Base-by-base conservation (phyloP, 2,888 invertebrate genomes). In the Aethes cnicana region DNA sequence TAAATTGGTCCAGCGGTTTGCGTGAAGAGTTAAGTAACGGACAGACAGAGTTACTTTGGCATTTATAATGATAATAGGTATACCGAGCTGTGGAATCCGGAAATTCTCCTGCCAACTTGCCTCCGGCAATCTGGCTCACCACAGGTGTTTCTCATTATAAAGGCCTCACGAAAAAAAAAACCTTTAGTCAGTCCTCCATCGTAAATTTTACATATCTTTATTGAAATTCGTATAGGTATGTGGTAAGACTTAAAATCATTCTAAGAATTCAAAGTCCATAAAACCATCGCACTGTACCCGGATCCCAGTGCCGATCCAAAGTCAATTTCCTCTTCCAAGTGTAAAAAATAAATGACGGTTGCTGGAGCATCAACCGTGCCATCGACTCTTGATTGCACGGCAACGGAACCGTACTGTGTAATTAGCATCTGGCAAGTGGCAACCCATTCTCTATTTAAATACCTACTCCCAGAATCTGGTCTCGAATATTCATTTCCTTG, bases 251-350 rank as follows among this genome's bases (percentile, higher is more conserved):
- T n/a, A n/a, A n/a, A n/a, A n/a, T n/a, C 30, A 8, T 44, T 36
- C 43, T 37, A 7, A 37, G 33, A 49, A 25, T 8, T 21, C 25
- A 12, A 26, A 16, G 43, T 33, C 33, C 35, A 4, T 46, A 8
- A 35, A 46, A 46, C 26, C 46, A 68, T 65, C 60, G 64, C 48
- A 62, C 63, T 61, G 59, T 56, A 62, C 69, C 69, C 73, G 69
- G 68, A 70, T 67, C 62, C n/a, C 64, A 62, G 53, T 64, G 66
- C 68, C 64, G 69, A 77, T 68, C 73, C 74, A 67, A 69, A 68
- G 67, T 64, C 76, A 75, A 81, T 81, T 78, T 81, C 84, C 79
- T 77, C 57, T 58, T 62, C 58, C 59, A 63, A 58, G 66, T 12
- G 39, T 46, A 52, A 54, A 36, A 76, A 77, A 81, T 77, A 77